Evolutionary conservation across 1,140 invertebrate species (phyloP).

Genomic region (Zaprionus ornatus): DNA sequence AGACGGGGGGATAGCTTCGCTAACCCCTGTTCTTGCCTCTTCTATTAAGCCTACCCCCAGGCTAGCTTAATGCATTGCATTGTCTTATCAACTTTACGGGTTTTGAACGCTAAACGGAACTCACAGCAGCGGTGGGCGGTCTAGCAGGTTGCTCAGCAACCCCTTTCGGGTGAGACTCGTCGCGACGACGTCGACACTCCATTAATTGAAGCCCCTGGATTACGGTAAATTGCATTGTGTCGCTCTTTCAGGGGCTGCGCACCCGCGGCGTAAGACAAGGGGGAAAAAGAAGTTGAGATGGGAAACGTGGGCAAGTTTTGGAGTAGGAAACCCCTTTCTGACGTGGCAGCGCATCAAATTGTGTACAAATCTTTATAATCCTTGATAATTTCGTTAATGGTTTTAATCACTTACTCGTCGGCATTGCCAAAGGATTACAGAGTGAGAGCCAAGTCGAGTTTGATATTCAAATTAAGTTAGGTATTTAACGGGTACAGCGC

Average conservation of each 20-base stretch:
- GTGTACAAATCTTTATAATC: conserved; percentile 81
- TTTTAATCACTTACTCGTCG: conserved; percentile 80
- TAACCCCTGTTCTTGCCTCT: not conserved
- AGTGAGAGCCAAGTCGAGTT: not conserved
- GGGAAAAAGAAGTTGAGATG: not conserved
- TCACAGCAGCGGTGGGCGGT: not conserved
- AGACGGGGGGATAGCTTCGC: not conserved
- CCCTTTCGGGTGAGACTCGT: conserved; percentile 33
- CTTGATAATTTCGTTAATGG: conserved; percentile 83
- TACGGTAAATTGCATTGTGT: conserved; percentile 82
- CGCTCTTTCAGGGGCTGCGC: conserved; percentile 58
- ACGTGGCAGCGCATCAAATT: conserved; percentile 63
- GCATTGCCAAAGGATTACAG: conserved; percentile 57
- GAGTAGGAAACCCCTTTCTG: conserved; percentile 5
- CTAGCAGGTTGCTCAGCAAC: conserved; percentile 44
- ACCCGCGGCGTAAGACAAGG: conserved; percentile 40
- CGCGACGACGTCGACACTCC: conserved; percentile 64
- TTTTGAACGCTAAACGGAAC: conserved; percentile 16
- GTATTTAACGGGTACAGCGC: not conserved
- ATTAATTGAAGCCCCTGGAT: conserved; percentile 83
- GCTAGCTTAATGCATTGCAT: conserved; percentile 36
- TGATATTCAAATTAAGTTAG: conserved; percentile 40
- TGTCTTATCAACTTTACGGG: conserved; percentile 29
- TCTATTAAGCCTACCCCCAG: not conserved
- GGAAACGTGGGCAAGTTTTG: not conserved